phyloP scores from a whole-genome alignment of 2,113 vertebrate genomes.

The Calypte anna region DNA sequence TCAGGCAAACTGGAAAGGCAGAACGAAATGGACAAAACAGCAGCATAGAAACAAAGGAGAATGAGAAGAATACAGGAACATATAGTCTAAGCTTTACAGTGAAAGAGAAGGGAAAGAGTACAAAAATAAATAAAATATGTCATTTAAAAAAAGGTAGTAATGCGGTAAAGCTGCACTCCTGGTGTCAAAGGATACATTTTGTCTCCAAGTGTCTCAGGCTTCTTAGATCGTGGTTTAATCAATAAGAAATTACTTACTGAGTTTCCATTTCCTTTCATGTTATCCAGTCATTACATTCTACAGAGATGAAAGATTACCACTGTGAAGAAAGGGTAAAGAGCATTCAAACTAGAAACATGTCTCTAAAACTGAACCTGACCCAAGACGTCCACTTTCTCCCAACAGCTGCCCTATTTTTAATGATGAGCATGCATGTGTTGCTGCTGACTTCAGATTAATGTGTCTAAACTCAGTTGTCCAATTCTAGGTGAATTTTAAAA shows the following conservation, averaged over 20 bases:
- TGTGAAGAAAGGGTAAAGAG: background rate
- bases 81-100: background rate
- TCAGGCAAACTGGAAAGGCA: background rate
- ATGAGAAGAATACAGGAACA: background rate
- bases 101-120: background rate
- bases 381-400: background rate
- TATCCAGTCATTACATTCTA: background rate
- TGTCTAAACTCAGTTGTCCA: background rate
- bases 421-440: background rate
- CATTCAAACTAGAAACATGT: background rate
- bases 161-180: background rate
- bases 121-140: background rate
- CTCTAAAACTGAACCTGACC: background rate
- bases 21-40: background rate
- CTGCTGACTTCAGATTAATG: background rate
- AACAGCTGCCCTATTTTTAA: background rate
- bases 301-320: background rate
- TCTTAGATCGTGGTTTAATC: background rate
- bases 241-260: background rate
- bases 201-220: background rate
- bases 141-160: background rate
- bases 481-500: background rate
- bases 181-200: background rate
- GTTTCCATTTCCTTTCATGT: background rate
- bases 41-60: background rate